Base-by-base conservation (phyloP, 2,797 vertebrate species). In the Dermochelys coriacea region DNA sequence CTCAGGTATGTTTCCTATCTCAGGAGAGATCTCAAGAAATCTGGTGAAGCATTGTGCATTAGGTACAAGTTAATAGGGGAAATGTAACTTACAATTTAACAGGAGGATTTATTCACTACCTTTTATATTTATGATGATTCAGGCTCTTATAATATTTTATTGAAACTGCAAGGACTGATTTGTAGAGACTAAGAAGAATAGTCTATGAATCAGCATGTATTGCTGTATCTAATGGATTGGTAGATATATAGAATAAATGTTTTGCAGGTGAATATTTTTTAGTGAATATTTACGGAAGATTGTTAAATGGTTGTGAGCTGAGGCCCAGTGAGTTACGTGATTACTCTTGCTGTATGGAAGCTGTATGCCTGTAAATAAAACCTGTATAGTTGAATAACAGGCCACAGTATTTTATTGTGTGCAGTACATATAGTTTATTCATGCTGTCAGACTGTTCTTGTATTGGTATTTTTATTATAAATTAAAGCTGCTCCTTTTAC, bases 1-100 rank as follows among this genome's bases (percentile, higher is more conserved):
- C 99, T 99, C 98, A 99, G 99, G 99, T 99, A 98, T 98, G 97
- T 68, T 96, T 94, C 89, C 96, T 83, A 95, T 93, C 97, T 97
- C 52, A 95, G 94, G 12, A 78, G 74, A 96, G 87, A 61, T 93
- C 87, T 5, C n/a, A 77, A 57, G 86, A 93, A 93, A 88, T 90
- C 16, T 64, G 37, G 50, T 59, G n/a, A 9, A 54, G 3, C 87
- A 37, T 74, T 91, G 84, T 89, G 54, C 8, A 68, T 88, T 84
- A 59, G 64, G 9, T 45, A 34, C 87, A 64, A 2, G 12, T 90
- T 41, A 90, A 59, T 12, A 71, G 23, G 49, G 50, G 64, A 16
- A 37, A 83, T 14, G 16, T 37, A 86, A 27, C 61, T 77, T 88
- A 86, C 41, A 74, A 86, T 92, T 95, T 54, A 5, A 64, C 82